Evolutionary conservation across 2,888 invertebrate species (phyloP).

Genomic region (Lepidocyrtinus sp.): DNA sequence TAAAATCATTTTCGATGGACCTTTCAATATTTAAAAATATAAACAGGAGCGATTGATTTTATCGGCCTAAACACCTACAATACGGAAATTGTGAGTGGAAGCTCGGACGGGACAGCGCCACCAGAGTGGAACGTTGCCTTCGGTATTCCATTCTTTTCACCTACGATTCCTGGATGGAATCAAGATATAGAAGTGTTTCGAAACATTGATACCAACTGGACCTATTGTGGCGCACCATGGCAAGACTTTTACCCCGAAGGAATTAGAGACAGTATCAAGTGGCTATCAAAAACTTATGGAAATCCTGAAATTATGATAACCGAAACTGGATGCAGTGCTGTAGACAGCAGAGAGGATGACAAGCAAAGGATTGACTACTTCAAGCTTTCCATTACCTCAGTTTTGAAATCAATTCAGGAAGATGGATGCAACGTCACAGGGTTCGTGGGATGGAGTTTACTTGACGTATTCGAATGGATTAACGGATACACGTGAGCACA

Average conservation of each 20-base stretch:
- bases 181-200: constrained; percentile 47
- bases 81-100: constrained; percentile 41
- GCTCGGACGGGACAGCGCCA: not conserved
- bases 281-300: constrained; percentile 62
- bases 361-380: constrained; percentile 66
- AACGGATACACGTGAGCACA: constrained; percentile 63
- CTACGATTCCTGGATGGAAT: constrained; percentile 54
- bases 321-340: constrained; percentile 66
- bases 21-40: not conserved
- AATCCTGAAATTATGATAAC: constrained; percentile 65
- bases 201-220: constrained; percentile 56
- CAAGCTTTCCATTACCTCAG: constrained; percentile 65
- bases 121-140: constrained; percentile 16
- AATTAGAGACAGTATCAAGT: constrained; percentile 56
- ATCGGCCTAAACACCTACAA: constrained; percentile 69
- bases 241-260: constrained; percentile 65
- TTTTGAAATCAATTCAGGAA: constrained; percentile 65
- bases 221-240: constrained; percentile 62
- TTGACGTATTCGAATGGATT: constrained; percentile 67
- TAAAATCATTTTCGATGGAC: not conserved
- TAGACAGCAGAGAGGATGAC: constrained; percentile 62
- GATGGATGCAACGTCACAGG: constrained; percentile 67
- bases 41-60: constrained; percentile 64
- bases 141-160: constrained; percentile 39
- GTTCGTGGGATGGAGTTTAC: constrained; percentile 66